These are phyloP conservation scores for Regulus satrapa DNA, from an alignment of 2,113 vertebrate species.

Conservation along the genomic window DNA sequence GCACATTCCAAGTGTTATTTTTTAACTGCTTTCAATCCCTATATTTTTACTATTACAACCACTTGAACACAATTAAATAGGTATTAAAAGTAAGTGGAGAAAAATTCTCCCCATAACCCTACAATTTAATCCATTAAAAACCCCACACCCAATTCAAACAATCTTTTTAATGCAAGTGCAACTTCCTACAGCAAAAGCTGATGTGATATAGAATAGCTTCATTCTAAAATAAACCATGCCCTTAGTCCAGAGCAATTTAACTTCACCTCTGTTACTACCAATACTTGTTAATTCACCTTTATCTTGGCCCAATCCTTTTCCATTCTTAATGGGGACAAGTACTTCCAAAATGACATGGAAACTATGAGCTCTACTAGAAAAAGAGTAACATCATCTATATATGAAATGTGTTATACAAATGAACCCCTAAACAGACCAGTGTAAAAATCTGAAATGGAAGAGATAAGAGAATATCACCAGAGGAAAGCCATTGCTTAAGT, in stretches of 20 bases:
- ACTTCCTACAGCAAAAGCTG: neutral
- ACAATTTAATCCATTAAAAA: neutral
- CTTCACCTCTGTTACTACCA: neutral
- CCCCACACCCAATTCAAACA: neutral
- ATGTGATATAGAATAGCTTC: neutral
- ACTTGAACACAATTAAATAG: neutral
- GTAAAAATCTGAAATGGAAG: neutral
- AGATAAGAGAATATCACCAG: neutral
- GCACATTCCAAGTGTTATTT: neutral
- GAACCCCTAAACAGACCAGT: neutral
- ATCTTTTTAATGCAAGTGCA: neutral
- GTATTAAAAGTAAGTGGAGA: neutral
- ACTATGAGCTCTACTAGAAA: neutral
- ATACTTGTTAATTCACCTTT: neutral
- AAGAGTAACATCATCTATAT: neutral
- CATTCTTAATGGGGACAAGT: neutral
- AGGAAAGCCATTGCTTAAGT: neutral
- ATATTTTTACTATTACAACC: neutral
- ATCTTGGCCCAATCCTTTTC: neutral
- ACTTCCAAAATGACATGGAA: neutral
- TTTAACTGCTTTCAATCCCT: neutral
- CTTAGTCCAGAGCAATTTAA: conserved; percentile 7
- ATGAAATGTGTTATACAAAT: neutral
- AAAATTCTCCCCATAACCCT: neutral
- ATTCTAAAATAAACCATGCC: neutral